Conservation (phyloP, 2,888 invertebrate species). For the Clivina fossor region DNA sequence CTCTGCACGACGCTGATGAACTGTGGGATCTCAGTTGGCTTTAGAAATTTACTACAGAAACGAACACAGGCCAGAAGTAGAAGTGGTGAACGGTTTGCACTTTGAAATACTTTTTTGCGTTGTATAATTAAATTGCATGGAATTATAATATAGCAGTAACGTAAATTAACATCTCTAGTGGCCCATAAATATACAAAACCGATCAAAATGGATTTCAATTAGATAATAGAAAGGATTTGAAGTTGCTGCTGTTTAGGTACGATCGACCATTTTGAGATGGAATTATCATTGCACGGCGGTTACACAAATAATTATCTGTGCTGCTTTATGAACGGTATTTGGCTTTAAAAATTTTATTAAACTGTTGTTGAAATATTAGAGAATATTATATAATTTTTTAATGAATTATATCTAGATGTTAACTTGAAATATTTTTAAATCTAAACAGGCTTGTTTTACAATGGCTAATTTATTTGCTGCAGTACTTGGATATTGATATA, state of each 20-base stretch:
- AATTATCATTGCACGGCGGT: constrained; percentile 24
- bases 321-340: constrained; percentile 11
- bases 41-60: constrained; percentile 30
- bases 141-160: constrained; percentile 15
- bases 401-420: background rate
- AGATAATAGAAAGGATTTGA: constrained; percentile 25
- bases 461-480: constrained; percentile 19
- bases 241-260: constrained; percentile 34
- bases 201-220: constrained; percentile 24
- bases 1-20: constrained; percentile 10
- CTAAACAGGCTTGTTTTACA: constrained; percentile 22
- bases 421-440: constrained; percentile 6
- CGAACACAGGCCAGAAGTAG: constrained; percentile 29
- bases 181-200: constrained; percentile 14
- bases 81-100: constrained; percentile 32
- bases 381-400: constrained; percentile 6
- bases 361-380: constrained; percentile 6
- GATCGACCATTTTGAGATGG: constrained; percentile 33
- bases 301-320: constrained; percentile 32
- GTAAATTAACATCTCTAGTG: constrained; percentile 30
- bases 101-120: constrained; percentile 24
- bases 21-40: constrained; percentile 30
- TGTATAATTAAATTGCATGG: constrained; percentile 22
- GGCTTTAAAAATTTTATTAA: constrained; percentile 5
- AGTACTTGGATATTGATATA: too few relatives aligned